Evolutionary conservation across 2,113 vertebrate species (phyloP).

Genomic region (Tachysurus fulvidraco): DNA sequence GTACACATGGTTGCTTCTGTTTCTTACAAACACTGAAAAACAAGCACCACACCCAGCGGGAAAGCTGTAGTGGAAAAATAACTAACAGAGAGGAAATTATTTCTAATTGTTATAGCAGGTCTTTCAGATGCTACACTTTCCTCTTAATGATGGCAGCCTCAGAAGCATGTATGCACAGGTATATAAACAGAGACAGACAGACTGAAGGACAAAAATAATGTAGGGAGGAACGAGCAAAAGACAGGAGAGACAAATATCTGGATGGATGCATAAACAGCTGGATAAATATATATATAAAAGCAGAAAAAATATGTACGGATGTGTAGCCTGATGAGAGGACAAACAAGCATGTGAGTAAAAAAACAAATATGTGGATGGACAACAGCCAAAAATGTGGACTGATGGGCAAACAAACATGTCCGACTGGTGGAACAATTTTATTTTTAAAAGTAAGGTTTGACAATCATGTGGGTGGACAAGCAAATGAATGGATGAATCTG

Average conservation of each 20-base stretch:
- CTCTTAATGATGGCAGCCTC: background rate
- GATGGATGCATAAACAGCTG: background rate
- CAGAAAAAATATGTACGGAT: background rate
- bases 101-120: slow-evolving; percentile 18
- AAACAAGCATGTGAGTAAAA: background rate
- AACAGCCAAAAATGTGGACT: background rate
- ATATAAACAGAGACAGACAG: background rate
- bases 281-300: background rate
- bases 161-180: background rate
- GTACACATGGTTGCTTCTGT: slow-evolving; percentile 31
- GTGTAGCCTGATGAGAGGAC: background rate
- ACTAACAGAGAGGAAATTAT: slow-evolving; percentile 8
- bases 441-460: background rate
- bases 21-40: slow-evolving; percentile 1
- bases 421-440: background rate
- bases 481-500: background rate
- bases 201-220: background rate
- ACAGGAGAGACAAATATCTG: background rate
- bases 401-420: background rate
- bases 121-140: background rate
- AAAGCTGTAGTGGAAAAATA: slow-evolving; percentile 11
- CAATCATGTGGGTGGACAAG: background rate
- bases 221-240: background rate
- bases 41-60: slow-evolving; percentile 10
- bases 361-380: background rate